These are phyloP conservation scores for Papilio xuthus DNA, from an alignment of 1,140 invertebrate species.

Conservation along the genomic window DNA sequence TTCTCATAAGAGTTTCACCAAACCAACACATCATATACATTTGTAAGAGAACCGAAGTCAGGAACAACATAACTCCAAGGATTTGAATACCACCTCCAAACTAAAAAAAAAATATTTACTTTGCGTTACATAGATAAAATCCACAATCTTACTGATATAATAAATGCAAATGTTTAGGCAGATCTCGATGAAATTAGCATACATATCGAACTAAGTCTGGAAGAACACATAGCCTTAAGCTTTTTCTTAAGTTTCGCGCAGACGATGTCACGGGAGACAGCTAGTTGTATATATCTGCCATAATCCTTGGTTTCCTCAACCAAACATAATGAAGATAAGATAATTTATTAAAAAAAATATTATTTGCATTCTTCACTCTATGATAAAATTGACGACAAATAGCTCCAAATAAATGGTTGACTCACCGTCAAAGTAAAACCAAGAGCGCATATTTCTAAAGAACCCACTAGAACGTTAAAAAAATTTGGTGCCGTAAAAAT, in stretches of 20 bases:
- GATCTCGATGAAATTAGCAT: too few relatives aligned
- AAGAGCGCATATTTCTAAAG: conserved; percentile 68
- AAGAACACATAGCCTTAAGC: too few relatives aligned
- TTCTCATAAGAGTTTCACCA: conserved; percentile 67
- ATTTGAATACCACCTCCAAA: conserved; percentile 58
- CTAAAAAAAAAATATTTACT: conserved; percentile 44
- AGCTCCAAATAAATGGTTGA: conserved; percentile 26
- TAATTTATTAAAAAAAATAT: too few relatives aligned
- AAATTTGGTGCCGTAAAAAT: conserved; percentile 70
- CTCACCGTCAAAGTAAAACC: conserved; percentile 70
- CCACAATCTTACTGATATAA: too few relatives aligned
- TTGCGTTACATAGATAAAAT: not conserved
- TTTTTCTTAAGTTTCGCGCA: too few relatives aligned
- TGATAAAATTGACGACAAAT: conserved; percentile 28
- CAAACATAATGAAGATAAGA: too few relatives aligned
- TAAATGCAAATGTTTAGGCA: too few relatives aligned
- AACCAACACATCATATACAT: conserved; percentile 72
- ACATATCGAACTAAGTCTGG: too few relatives aligned
- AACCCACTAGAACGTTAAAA: conserved; percentile 68
- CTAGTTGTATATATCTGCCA: too few relatives aligned
- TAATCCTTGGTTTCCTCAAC: too few relatives aligned
- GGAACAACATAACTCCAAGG: conserved; percentile 63
- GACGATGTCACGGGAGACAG: too few relatives aligned
- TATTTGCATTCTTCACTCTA: too few relatives aligned
- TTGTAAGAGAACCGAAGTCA: conserved; percentile 63